Base-by-base conservation (phyloP, 2,888 invertebrate genomes). In the Opisthograptis luteolata region DNA sequence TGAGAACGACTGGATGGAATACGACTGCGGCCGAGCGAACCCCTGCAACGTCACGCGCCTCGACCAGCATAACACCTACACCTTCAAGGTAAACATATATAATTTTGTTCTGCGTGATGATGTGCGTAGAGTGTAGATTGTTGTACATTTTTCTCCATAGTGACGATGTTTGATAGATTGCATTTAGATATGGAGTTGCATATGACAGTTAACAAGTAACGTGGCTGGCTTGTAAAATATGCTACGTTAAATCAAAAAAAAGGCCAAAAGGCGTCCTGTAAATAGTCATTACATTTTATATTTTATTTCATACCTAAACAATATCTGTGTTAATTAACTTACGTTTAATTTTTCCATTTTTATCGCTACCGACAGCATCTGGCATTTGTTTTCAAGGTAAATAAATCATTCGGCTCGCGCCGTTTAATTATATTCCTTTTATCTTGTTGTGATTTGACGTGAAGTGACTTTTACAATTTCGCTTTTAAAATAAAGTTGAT, bases 21-120 rank as follows among this genome's bases (percentile, higher is more conserved):
- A 95, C 50, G 97, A 97, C 79, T 98, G 98, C 72, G 95, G 95
- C 46, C 93, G 94, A 22, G 93, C 94, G 58, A 96, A 97, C 74
- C 97, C 97, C 0, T 98, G 98, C 85, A 97, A 97, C 73, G 95
- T 98, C 1, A 95, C 95, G 1, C 92, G 94, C 46, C 92, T 98
- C 40, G 96, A 97, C 42, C 97, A 97, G 68, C 96, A 97, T 79
- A 96, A 96, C 74, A 93, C 93, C 15, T 98, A 97, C 77, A 92
- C 94, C 0, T 96, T 98, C 84, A 96, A 96, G 92, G 97, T 96
- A 84, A 65, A 62, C 57, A 30, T 3, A 7, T 9, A 8, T 17
- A 9, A 7, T 22, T 9, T 19, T 7, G 9, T 34, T 5, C 7
- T n/a, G 19, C 22, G 13, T 35, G 22, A 24, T 35, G n/a, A 35